These are phyloP conservation scores for Drosophila kohkoa DNA, from an alignment of 1,140 invertebrate species.

Conservation along the genomic window DNA sequence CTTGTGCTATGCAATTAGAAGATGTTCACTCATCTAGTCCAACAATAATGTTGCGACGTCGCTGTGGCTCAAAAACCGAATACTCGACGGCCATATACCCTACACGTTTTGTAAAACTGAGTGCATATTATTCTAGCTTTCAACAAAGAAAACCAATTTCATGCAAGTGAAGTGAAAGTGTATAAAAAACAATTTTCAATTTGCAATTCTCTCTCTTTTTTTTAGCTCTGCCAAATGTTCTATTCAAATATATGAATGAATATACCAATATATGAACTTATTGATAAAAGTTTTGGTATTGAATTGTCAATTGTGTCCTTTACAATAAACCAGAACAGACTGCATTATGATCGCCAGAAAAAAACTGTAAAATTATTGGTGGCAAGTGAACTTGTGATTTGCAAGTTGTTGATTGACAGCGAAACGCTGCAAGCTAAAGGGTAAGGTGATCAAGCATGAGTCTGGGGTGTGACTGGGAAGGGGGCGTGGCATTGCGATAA, in stretches of 20 bases:
- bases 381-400: constrained; percentile 27
- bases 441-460: constrained; percentile 1
- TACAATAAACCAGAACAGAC: too few relatives aligned
- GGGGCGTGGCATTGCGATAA: constrained; percentile 32
- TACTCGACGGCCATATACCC: not conserved
- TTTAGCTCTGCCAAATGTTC: too few relatives aligned
- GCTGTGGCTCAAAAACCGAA: not conserved
- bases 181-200: too few relatives aligned
- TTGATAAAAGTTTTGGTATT: too few relatives aligned
- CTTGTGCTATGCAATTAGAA: constrained; percentile 43
- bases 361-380: not conserved
- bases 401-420: constrained; percentile 39
- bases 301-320: too few relatives aligned
- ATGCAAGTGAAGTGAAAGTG: too few relatives aligned
- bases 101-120: not conserved
- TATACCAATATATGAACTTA: too few relatives aligned
- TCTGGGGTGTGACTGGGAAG: not conserved
- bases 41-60: constrained; percentile 26
- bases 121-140: too few relatives aligned
- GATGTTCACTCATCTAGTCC: constrained; percentile 13
- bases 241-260: too few relatives aligned
- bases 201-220: too few relatives aligned
- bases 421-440: constrained; percentile 9
- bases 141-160: too few relatives aligned
- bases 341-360: not conserved